These are phyloP conservation scores for Chloroceryle aenea DNA, from an alignment of 2,113 vertebrate species.

Conservation along the genomic window DNA sequence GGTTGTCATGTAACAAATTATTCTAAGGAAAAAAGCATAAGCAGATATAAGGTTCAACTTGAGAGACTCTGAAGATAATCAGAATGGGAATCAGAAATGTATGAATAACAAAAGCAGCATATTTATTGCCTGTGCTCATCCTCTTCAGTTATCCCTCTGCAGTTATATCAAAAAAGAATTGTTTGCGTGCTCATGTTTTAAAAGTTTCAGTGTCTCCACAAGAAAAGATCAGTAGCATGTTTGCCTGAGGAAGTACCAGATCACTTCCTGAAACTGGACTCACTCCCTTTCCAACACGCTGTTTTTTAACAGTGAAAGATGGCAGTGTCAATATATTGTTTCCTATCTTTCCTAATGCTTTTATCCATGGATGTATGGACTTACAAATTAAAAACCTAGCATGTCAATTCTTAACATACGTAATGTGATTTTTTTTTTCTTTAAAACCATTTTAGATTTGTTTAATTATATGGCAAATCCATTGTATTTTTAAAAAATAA, in stretches of 20 bases:
- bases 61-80: neutral
- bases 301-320: neutral
- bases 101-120: neutral
- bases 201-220: neutral
- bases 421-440: neutral
- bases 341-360: neutral
- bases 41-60: neutral
- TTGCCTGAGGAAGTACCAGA: neutral
- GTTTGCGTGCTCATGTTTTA: neutral
- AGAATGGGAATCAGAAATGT: neutral
- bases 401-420: neutral
- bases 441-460: neutral
- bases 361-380: neutral
- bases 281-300: fast-evolving
- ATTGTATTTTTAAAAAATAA: neutral
- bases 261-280: neutral
- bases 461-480: fast-evolving
- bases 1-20: neutral
- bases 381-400: neutral
- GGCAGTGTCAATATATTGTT: neutral
- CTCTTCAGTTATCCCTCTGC: neutral
- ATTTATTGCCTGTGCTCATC: neutral
- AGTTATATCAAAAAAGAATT: neutral
- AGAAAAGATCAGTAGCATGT: neutral
- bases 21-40: neutral